Base-by-base conservation (phyloP, 2,113 vertebrate genomes). In the Platichthys flesus region DNA sequence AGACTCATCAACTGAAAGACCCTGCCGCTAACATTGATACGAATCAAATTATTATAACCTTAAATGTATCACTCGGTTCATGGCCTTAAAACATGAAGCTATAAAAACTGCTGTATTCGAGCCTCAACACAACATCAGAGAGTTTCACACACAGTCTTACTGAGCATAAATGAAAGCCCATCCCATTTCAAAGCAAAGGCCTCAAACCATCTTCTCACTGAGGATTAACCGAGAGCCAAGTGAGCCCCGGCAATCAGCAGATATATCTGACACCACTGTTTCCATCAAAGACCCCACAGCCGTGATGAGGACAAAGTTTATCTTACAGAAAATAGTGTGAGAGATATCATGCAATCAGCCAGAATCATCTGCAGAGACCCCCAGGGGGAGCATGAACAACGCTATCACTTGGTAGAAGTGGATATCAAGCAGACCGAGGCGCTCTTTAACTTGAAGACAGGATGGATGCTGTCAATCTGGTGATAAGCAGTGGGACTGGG, bases 131-230 rank as follows among this genome's bases (percentile, higher is more conserved):
- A 49, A 37, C 14, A 49, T 20, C 62, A n/a, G 23, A 26, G 4
- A 20, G 18, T 49, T 64, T 24, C 35, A 59, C 4, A n/a, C 26
- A 37, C 7, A 42, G 2, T 1, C 10, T 40, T 42, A 28, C 7
- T 3, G 23, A n/a, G 10, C n/a, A 24, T 45, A 63, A 71, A 67
- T 63, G 0, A 73, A 66, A 42, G 14, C 21, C 5, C 16, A 5
- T 20, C 28, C 51, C 26, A 67, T 77, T 82, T 52, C 49, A 71
- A 82, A 73, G 57, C 5, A 40, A 54, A 73, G 70, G 9, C 20
- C 31, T 51, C 37, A 56, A 54, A 57, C 18, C 0, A 13, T 23
- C n/a, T 65, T 21, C 49, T 61, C 57, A 57, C 59, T 9, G 5
- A 28, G 31, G 56, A 83, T 13, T 9, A 5, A 49, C 24, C 4